These are phyloP conservation scores for Nipponacmea schrenckii DNA, from an alignment of 2,888 invertebrate genomes.

Conservation along the genomic window DNA sequence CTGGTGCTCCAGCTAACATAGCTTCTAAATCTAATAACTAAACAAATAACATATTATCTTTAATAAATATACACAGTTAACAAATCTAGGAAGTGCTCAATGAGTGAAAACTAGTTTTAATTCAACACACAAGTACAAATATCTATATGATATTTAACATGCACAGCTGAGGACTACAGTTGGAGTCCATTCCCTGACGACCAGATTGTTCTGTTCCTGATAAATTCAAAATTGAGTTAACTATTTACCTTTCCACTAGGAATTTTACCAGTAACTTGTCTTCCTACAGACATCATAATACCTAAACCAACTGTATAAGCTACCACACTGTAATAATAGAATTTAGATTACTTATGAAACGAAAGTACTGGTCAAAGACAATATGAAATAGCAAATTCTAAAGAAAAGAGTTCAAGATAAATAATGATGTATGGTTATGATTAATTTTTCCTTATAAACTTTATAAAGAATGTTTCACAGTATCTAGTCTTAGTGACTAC, in stretches of 20 bases:
- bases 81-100: too few relatives aligned
- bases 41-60: conserved; percentile 12
- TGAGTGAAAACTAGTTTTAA: too few relatives aligned
- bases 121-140: too few relatives aligned
- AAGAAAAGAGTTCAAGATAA: neutral
- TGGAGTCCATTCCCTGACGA: too few relatives aligned
- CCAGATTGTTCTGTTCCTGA: too few relatives aligned
- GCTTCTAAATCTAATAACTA: conserved; percentile 60
- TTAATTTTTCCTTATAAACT: too few relatives aligned
- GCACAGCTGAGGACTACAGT: too few relatives aligned
- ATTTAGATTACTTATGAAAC: neutral
- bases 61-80: neutral
- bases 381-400: neutral
- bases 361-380: neutral
- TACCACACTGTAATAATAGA: conserved; percentile 49
- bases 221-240: too few relatives aligned
- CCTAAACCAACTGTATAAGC: conserved; percentile 59
- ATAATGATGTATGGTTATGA: too few relatives aligned
- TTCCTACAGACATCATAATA: conserved; percentile 58
- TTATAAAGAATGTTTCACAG: too few relatives aligned
- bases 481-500: too few relatives aligned
- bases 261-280: conserved; percentile 56
- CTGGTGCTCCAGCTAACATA: conserved; percentile 59
- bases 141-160: too few relatives aligned
- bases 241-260: conserved; percentile 56